Base-by-base conservation (phyloP, 2,113 vertebrate genomes). In the Rhineura floridana region DNA sequence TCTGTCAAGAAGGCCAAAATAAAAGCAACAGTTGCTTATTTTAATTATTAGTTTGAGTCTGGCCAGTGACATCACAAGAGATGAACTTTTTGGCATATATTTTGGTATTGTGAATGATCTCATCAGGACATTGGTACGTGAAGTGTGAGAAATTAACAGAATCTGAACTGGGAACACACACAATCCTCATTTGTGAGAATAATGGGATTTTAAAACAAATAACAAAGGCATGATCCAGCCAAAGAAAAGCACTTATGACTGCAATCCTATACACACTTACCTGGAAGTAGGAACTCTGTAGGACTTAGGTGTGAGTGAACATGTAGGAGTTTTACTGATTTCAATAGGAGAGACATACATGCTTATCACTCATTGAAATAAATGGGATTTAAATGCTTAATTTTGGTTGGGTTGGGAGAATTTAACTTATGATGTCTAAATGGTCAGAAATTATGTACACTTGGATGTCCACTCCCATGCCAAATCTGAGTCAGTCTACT, bases 101-200 rank as follows among this genome's bases (percentile, higher is more conserved):
- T 77, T 79, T 73, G 0, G 70, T n/a, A 28, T 12, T 85, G 87
- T 84, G 50, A 73, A 30, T 79, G 65, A 50, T 55, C 25, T 80
- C 2, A 88, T 69, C 48, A 89, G 52, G 39, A 78, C 89, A 91
- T 79, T 88, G 55, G 77, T 46, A 91, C 94, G 90, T 92, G 83
- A 94, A 92, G 92, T 81, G 87, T 17, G 23, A 46, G 63, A 88
- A 91, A 90, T 72, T 82, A 83, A 81, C 91, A 78, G 86, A 87
- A 94, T 86, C 90, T 91, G 88, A 50, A 25, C 30, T 84, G 73
- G 39, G 92, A 91, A 86, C 93, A 91, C 93, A 95, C 91, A 92
- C 89, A 94, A 91, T 0, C 2, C 50, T 94, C 79, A 85, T 62
- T 28, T 89, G 91, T 92, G 59, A 90, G 0, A 1, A 13, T 33